Conservation (phyloP, 1,140 invertebrate species). For the Brachionus manjavacas region DNA sequence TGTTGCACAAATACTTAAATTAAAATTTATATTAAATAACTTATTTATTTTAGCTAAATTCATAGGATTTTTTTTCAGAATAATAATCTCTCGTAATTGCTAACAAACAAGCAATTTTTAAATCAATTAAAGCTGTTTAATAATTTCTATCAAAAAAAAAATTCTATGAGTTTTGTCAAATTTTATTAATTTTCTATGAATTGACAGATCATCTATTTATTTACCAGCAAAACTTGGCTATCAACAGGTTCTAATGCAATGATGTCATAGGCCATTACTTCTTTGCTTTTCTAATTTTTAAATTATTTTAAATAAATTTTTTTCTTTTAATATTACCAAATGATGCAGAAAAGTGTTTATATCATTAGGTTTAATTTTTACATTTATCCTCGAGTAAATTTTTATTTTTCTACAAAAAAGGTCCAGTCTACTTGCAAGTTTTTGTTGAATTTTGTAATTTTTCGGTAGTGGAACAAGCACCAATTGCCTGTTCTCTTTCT, state of each 20-base stretch:
- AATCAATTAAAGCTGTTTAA: no score
- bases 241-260: slow-evolving; percentile 34
- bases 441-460: background rate
- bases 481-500: background rate
- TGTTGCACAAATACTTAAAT: slow-evolving; percentile 18
- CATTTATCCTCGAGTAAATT: background rate
- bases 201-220: no score
- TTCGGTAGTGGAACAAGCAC: background rate
- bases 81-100: no score
- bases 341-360: slow-evolving; percentile 34
- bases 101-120: no score
- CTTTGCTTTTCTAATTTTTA: slow-evolving; percentile 35
- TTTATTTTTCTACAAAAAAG: background rate
- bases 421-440: background rate
- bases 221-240: slow-evolving; percentile 21
- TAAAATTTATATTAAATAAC: background rate
- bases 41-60: no score
- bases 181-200: no score
- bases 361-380: slow-evolving; percentile 34
- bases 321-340: background rate
- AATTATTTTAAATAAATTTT: background rate
- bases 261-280: background rate
- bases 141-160: no score
- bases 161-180: background rate
- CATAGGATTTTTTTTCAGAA: no score